Base-by-base conservation (phyloP, 2,888 invertebrate genomes). In the Morinoia aosen region DNA sequence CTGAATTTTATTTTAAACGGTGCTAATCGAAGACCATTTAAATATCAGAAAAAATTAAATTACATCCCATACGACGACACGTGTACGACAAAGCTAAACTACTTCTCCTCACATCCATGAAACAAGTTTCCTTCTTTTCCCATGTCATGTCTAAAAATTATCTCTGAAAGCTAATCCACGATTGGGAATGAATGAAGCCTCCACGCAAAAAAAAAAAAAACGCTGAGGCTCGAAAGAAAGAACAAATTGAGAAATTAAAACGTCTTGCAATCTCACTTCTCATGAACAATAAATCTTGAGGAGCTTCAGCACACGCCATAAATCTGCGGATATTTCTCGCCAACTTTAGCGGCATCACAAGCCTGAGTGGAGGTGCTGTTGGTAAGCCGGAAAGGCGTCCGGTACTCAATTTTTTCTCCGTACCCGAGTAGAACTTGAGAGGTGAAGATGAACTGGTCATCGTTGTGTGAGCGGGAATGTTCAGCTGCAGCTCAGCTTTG, bases 271-370 rank as follows among this genome's bases (percentile, higher is more conserved):
- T 90, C 48, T 90, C 39, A 40, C 90, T 90, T 90, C 57, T 57
- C 93, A 93, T 33, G n/a, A 57, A 93, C 93, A 93, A 93, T 93
- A 93, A 93, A 93, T 93, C 93, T 93, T 93, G 48, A 57, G 7
- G 57, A 93, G 93, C 93, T 93, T 16, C 57, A 19, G 57, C 57
- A 93, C 56, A 93, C 93, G 40, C 58, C 57, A 93, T 93, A 93
- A 93, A 93, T 93, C 93, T 57, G 58, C 33, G 93, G 93, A 93
- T 93, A 90, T 93, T 93, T 93, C 57, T 11, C 56, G 33, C n/a
- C 57, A 48, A 93, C 39, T 93, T 57, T 39, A 48, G 93, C 48
- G 93, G 93, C 8, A 93, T 57, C 57, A 33, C 57, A 93, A 4
- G 90, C 14, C 16, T 40, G 90, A 39, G 39, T 40, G 16, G 48